A percentile compares a stretch with the other conserved stretches of the same genome.
Conservation (phyloP, 2,888 invertebrate species). For the Tortrix viridana region DNA sequence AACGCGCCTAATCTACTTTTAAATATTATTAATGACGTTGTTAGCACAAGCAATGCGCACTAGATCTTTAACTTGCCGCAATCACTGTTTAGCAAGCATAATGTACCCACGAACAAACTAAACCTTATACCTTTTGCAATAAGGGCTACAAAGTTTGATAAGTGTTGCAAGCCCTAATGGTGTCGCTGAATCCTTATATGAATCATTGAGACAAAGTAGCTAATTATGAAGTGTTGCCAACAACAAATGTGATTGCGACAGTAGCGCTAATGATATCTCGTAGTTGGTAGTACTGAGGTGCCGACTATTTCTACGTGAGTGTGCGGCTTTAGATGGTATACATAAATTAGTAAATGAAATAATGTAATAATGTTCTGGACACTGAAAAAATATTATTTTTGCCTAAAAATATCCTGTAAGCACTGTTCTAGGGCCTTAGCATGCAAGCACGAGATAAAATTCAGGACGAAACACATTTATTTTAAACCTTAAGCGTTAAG, state of each 20-base stretch:
- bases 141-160: neutral
- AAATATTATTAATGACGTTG: slow-evolving; percentile 2
- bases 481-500: no score
- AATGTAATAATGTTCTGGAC: no score
- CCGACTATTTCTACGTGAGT: no score
- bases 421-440: no score
- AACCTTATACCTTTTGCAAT: no score
- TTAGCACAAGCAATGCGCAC: slow-evolving; percentile 3
- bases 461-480: no score
- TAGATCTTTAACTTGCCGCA: slow-evolving; percentile 5
- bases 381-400: no score
- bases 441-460: no score
- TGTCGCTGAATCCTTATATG: slow-evolving; percentile 15
- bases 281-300: neutral
- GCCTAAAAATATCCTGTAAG: no score
- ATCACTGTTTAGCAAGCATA: slow-evolving; percentile 4
- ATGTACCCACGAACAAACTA: neutral
- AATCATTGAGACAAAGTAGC: slow-evolving; percentile 8
- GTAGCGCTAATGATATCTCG: neutral
- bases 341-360: no score
- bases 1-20: neutral
- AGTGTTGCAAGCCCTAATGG: slow-evolving; percentile 6
- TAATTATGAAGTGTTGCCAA: slow-evolving; percentile 15
- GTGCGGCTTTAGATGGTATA: no score
- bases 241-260: slow-evolving; percentile 36